Evolutionary conservation across 2,113 vertebrate species (phyloP), one percentile per base, ranked within the genome.

Genomic region (Morone chrysops): DNA sequence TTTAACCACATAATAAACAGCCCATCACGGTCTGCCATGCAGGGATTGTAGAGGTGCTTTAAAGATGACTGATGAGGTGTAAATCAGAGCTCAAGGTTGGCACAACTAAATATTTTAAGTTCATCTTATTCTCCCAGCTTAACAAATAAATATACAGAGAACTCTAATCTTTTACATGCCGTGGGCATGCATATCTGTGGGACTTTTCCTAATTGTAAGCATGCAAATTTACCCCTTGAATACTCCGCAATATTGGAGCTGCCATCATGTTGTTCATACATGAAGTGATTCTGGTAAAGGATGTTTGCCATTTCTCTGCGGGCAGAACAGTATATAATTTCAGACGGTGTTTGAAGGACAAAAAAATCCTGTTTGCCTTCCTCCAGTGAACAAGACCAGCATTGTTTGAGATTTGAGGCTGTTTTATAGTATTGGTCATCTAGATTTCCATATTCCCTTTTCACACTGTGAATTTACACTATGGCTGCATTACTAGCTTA

Each of bases 201-300:
- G 13, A 75, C 48, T 36, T 31, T 71, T n/a, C n/a, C 60, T 83
- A 84, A 87, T 78, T 88, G 75, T 71, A 40, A 81, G 57, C 78
- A 31, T 75, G 47, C 54, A 68, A 80, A 88, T 82, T 83, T 16
- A 65, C 31, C 17, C 14, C 76, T 84, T 47, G 50, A 86, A 72
- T 66, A 73, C 73, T 74, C 77, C 70, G 6, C 51, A 60, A 16
- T 78, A 84, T 88, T 89, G 68, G 82, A 40, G 47, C 82, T 45
- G 70, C 72, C 69, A 86, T 90, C 74, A 10, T 56, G 70, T 50
- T 67, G 72, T 51, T 82, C 60, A 70, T 68, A 57, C 68, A 73
- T 45, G 70, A 82, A 85, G 31, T 62, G 67, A 57, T 86, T 76
- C 67, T 86, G 57, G 57, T 31, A 43, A 56, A 74, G 70, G 78